These are phyloP conservation scores for Coracias cyanogaster DNA, from an alignment of 2,797 vertebrate species.

Conservation along the genomic window DNA sequence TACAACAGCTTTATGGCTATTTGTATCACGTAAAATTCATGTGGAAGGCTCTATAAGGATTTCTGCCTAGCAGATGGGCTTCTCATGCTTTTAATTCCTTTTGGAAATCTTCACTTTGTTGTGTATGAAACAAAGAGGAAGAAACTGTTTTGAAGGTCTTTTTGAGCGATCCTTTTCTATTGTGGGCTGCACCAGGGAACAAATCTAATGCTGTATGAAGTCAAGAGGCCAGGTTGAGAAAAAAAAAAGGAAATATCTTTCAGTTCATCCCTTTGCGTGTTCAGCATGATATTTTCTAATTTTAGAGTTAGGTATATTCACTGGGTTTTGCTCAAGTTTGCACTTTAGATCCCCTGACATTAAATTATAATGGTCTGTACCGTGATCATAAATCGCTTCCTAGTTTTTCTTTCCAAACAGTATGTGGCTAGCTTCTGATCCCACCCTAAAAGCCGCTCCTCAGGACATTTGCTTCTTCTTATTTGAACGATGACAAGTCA, in stretches of 20 bases:
- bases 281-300: neutral
- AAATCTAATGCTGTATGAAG: neutral
- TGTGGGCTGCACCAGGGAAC: neutral
- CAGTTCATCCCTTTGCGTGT: neutral
- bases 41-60: neutral
- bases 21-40: neutral
- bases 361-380: neutral
- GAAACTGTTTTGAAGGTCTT: neutral
- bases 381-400: neutral
- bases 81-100: conserved; percentile 6
- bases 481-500: neutral
- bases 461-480: neutral
- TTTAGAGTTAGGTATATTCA: neutral
- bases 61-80: conserved; percentile 30
- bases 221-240: neutral
- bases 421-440: neutral
- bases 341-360: neutral
- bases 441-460: neutral
- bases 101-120: neutral
- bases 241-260: accelerated
- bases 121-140: neutral
- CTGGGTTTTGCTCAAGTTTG: neutral
- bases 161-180: neutral
- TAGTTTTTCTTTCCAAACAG: neutral
- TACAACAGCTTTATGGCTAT: neutral